A percentile compares a stretch with the other conserved stretches of the same genome.
These are phyloP conservation scores for Stramonita haemastoma DNA, from an alignment of 2,888 invertebrate species.

Conservation along the genomic window DNA sequence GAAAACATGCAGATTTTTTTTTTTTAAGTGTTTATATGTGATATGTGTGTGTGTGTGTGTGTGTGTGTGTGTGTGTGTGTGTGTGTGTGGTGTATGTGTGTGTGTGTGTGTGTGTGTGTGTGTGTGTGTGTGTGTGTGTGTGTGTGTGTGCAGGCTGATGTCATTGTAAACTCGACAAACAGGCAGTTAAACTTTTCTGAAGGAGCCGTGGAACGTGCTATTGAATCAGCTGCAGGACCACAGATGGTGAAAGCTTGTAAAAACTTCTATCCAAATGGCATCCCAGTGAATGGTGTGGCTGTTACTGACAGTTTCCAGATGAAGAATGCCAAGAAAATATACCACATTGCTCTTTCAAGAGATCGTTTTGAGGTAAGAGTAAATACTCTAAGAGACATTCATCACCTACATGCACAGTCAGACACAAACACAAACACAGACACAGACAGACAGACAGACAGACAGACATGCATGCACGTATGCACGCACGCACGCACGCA, in stretches of 20 bases:
- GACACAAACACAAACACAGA: no score
- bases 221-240: background rate
- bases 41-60: background rate
- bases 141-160: background rate
- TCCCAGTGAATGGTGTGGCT: background rate
- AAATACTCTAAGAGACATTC: no score
- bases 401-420: no score
- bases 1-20: no score
- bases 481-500: no score
- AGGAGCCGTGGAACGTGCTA: background rate
- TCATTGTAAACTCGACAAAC: conserved; percentile 15
- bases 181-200: background rate
- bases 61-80: conserved; percentile 1
- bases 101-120: background rate
- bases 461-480: no score
- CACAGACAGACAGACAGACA: no score
- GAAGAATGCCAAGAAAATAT: conserved; percentile 20
- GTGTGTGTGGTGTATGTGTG: no score
- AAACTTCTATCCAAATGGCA: background rate
- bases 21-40: background rate
- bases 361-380: background rate
- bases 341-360: conserved; percentile 8
- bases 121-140: background rate
- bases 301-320: no score
- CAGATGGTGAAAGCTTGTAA: background rate